phyloP scores from a whole-genome alignment of 2,113 vertebrate genomes.

The Anhinga anhinga region DNA sequence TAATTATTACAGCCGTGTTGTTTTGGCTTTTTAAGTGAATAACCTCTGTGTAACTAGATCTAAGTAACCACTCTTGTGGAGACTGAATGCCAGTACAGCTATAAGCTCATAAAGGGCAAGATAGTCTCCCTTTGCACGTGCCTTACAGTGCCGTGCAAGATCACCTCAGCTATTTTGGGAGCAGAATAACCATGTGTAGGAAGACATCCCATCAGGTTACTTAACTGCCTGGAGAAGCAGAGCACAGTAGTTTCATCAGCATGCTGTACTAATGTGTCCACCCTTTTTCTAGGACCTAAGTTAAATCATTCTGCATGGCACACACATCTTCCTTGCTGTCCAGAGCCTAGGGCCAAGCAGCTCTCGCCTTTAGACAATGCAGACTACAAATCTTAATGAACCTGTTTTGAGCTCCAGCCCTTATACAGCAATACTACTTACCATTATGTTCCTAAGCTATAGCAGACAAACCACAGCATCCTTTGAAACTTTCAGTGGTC shows the following conservation, averaged over 20 bases:
- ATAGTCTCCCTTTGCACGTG: neutral
- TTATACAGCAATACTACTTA: neutral
- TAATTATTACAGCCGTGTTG: neutral
- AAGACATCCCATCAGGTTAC: neutral
- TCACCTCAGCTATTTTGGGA: conserved; percentile 3
- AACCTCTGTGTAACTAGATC: neutral
- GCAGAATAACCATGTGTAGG: neutral
- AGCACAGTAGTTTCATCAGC: neutral
- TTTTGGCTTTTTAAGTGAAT: neutral
- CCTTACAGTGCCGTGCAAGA: neutral
- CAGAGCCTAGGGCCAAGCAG: neutral
- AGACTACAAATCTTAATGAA: conserved; percentile 14
- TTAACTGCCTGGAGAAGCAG: neutral
- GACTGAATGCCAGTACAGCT: neutral
- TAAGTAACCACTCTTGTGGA: neutral
- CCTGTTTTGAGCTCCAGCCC: neutral
- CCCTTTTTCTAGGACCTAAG: neutral
- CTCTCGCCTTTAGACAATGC: neutral
- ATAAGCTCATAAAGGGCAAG: neutral
- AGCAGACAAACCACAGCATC: neutral
- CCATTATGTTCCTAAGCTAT: neutral
- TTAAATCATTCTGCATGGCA: neutral
- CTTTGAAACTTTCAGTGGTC: neutral
- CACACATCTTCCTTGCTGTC: neutral
- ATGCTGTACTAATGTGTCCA: neutral